These are phyloP conservation scores for Scortum barcoo DNA, from an alignment of 2,113 vertebrate species.

Conservation along the genomic window DNA sequence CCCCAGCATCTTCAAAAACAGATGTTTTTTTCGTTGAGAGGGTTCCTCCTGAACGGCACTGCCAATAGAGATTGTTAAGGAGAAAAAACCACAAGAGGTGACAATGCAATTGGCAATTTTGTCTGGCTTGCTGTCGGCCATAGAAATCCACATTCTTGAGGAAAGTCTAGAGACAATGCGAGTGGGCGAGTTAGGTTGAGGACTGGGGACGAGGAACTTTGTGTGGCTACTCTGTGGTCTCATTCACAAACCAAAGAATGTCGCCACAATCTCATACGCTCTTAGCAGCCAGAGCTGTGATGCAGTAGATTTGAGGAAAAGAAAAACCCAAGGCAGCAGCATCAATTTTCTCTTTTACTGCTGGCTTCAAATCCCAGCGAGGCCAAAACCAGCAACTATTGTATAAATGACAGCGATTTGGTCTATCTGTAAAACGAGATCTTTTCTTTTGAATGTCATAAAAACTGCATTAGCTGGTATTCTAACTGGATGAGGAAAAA, in stretches of 20 bases:
- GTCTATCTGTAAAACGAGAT: slow-evolving; percentile 38
- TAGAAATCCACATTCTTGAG: slow-evolving; percentile 82
- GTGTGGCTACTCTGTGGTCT: slow-evolving; percentile 79
- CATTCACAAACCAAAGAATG: slow-evolving; percentile 82
- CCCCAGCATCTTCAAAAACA: slow-evolving; percentile 38
- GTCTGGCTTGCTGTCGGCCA: slow-evolving; percentile 71
- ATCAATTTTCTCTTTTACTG: slow-evolving; percentile 78
- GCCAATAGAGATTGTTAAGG: slow-evolving; percentile 62
- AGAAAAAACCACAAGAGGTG: slow-evolving; percentile 76
- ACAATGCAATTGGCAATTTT: slow-evolving; percentile 77
- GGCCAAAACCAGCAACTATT: slow-evolving; percentile 73
- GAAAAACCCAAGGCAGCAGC: slow-evolving; percentile 61
- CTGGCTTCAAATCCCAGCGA: slow-evolving; percentile 60
- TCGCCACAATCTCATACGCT: slow-evolving; percentile 75
- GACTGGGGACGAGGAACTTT: slow-evolving; percentile 73
- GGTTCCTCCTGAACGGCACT: slow-evolving; percentile 51
- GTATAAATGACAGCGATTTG: slow-evolving; percentile 75
- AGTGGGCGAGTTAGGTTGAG: slow-evolving; percentile 75
- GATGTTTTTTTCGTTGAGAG: slow-evolving; percentile 45
- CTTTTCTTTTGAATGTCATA: slow-evolving; percentile 55
- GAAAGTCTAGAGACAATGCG: slow-evolving; percentile 80
- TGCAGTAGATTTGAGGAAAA: slow-evolving; percentile 70
- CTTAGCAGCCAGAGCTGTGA: slow-evolving; percentile 71
- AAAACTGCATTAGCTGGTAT: slow-evolving; percentile 47
- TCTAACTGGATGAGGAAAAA: slow-evolving; percentile 1